Evolutionary conservation across 1,140 invertebrate genomes (phyloP).

Genomic region (Muscidifurax raptorellus): DNA sequence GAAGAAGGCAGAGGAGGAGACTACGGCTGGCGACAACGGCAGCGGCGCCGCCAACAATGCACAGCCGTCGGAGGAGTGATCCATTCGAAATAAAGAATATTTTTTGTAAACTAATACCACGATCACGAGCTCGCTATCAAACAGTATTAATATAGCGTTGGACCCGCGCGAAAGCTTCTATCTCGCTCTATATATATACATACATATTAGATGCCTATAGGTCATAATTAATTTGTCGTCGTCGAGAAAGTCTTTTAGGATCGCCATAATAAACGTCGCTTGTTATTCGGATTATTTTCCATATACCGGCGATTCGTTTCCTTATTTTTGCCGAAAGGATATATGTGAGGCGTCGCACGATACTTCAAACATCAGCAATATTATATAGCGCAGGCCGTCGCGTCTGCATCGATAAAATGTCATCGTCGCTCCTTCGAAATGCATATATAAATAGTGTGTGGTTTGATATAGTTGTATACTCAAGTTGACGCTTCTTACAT

Average conservation of each 20-base stretch:
- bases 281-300: too few species aligned
- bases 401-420: not conserved
- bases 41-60: not conserved
- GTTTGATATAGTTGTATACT: not conserved
- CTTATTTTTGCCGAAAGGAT: too few species aligned
- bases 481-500: not conserved
- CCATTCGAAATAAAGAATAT: slow-evolving; percentile 29
- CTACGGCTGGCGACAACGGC: not conserved
- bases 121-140: slow-evolving; percentile 30
- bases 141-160: slow-evolving; percentile 37
- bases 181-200: too few species aligned
- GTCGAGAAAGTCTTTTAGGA: too few species aligned
- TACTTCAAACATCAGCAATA: too few species aligned
- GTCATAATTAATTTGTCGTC: too few species aligned
- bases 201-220: not conserved
- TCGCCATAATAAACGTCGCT: too few species aligned
- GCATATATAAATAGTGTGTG: not conserved
- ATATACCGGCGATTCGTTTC: too few species aligned
- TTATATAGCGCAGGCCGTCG: too few species aligned
- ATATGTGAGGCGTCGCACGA: too few species aligned
- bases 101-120: slow-evolving; percentile 12
- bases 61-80: slow-evolving; percentile 9
- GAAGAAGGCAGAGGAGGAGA: slow-evolving; percentile 52
- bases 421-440: not conserved
- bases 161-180: not conserved